Evolutionary conservation across 2,113 vertebrate genomes (phyloP).

Genomic region (Tamias sibiricus): DNA sequence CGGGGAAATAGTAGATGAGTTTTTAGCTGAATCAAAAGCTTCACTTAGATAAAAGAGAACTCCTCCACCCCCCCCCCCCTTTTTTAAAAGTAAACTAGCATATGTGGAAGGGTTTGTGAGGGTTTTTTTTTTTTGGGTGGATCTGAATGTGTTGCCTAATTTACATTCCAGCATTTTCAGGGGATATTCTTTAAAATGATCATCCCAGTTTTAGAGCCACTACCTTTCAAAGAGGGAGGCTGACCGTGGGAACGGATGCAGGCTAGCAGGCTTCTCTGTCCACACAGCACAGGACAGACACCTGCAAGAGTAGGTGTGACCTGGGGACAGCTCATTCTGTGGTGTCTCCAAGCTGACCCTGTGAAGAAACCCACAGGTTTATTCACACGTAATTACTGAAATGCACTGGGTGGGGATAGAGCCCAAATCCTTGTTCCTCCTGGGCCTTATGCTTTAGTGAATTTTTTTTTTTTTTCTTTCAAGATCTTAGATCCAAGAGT

Average conservation of each 20-base stretch:
- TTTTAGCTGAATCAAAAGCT: slow-evolving; percentile 49
- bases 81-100: slow-evolving; percentile 76
- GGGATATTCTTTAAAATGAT: slow-evolving; percentile 61
- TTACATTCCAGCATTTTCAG: slow-evolving; percentile 70
- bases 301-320: neutral
- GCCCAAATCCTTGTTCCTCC: neutral
- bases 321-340: neutral
- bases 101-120: slow-evolving; percentile 66
- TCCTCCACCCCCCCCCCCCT: neutral
- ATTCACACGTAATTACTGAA: neutral
- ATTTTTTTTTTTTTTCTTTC: neutral
- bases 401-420: neutral
- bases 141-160: slow-evolving; percentile 70
- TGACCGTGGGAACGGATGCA: rapidly evolving
- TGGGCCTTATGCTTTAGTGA: neutral
- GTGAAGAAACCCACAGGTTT: neutral
- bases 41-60: neutral
- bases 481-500: neutral
- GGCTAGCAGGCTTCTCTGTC: neutral
- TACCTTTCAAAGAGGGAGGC: neutral
- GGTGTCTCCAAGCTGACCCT: neutral
- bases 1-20: neutral
- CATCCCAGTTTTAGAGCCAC: slow-evolving; percentile 6
- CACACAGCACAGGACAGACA: rapidly evolving
- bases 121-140: slow-evolving; percentile 31